phyloP scores from a whole-genome alignment of 2,888 invertebrate species.

The Philopedon plagiatum region DNA sequence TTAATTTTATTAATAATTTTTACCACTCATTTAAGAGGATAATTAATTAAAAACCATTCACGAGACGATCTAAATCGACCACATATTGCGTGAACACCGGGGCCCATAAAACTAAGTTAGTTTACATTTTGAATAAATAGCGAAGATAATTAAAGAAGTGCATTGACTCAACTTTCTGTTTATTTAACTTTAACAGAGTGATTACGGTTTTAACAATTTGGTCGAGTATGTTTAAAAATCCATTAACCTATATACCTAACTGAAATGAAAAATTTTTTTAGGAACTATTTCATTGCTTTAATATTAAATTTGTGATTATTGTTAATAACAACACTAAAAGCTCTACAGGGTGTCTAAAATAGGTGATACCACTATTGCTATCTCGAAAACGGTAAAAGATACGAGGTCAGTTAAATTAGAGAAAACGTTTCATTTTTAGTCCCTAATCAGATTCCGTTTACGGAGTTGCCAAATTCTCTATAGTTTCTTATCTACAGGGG shows the following conservation, averaged over 20 bases:
- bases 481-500: too few species aligned
- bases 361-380: too few species aligned
- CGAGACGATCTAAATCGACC: constrained; percentile 13
- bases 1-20: not conserved
- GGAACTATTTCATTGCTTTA: too few species aligned
- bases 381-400: too few species aligned
- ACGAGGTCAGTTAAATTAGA: too few species aligned
- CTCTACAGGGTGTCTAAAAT: too few species aligned
- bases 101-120: constrained; percentile 1
- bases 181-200: constrained; percentile 3
- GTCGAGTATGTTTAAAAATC: not conserved
- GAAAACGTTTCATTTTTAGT: too few species aligned
- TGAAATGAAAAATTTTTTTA: not conserved
- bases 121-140: constrained; percentile 29
- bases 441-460: too few species aligned
- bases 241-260: not conserved
- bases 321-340: too few species aligned
- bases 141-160: constrained; percentile 29
- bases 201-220: constrained; percentile 3
- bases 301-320: too few species aligned
- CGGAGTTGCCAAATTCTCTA: too few species aligned
- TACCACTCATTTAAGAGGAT: not conserved
- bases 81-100: constrained; percentile 25
- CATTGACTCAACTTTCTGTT: constrained; percentile 5
- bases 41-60: constrained; percentile 23